A percentile compares a stretch with the other conserved stretches of the same genome.
Conservation (phyloP, 1,140 invertebrate genomes). For the Helicoverpa armigera region DNA sequence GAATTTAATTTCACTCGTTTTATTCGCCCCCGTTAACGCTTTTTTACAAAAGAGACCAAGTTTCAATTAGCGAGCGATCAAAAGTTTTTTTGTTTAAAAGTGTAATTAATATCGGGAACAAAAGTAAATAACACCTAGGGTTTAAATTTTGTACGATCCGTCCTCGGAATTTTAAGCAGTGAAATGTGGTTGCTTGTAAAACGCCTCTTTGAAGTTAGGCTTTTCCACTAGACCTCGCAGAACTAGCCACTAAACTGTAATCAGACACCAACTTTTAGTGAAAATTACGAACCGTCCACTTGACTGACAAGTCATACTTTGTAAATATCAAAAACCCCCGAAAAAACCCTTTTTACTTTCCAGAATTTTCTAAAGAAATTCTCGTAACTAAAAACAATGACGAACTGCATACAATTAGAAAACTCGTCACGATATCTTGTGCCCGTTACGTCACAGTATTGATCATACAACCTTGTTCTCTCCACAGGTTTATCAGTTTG, state of each 20-base stretch:
- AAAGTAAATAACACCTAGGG: background rate
- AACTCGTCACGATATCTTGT: background rate
- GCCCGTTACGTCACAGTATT: background rate
- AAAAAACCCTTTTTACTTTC: too few species aligned
- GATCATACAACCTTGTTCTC: background rate
- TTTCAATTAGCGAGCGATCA: constrained; percentile 7
- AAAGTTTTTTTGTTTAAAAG: constrained; percentile 7
- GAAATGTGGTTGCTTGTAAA: too few species aligned
- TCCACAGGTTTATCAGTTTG: constrained; percentile 25
- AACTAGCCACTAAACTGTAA: too few species aligned
- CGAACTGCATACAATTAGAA: background rate
- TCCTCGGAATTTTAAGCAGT: too few species aligned
- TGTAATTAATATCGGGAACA: background rate
- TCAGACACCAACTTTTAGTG: too few species aligned
- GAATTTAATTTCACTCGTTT: constrained; percentile 23
- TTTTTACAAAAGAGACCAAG: constrained; percentile 19
- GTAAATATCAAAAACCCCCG: too few species aligned
- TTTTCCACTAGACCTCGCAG: too few species aligned
- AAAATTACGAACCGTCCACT: too few species aligned
- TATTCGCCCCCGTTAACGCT: constrained; percentile 2
- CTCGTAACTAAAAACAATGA: background rate
- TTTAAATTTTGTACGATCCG: background rate
- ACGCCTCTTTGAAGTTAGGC: too few species aligned
- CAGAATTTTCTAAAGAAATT: background rate
- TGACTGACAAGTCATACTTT: too few species aligned